Percentiles rank a stretch among this genome's conserved stretches.
These are phyloP conservation scores for Oligia strigilis DNA, from an alignment of 2,888 invertebrate species.

Conservation along the genomic window DNA sequence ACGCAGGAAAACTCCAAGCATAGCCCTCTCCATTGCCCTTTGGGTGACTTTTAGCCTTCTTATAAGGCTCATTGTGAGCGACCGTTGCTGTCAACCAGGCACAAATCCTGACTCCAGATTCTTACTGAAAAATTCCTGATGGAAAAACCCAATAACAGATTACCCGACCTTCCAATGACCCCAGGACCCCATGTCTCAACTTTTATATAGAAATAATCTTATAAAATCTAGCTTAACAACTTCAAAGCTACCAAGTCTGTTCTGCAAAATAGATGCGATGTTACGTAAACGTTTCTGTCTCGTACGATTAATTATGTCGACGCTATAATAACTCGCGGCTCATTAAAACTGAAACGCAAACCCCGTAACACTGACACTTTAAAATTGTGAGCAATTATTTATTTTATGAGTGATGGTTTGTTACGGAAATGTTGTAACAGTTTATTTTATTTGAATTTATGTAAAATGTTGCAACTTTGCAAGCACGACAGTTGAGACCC, in stretches of 20 bases:
- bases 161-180: not conserved
- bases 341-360: constrained; percentile 70
- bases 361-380: constrained; percentile 67
- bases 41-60: no score
- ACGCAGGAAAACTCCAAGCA: no score
- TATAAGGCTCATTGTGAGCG: no score
- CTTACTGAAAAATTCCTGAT: not conserved
- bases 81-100: not conserved
- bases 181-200: not conserved
- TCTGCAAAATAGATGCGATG: constrained; percentile 47
- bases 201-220: not conserved
- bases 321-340: constrained; percentile 64
- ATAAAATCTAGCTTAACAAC: constrained; percentile 9
- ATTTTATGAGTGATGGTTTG: constrained; percentile 63
- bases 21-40: no score
- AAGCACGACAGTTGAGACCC: not conserved
- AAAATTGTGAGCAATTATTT: constrained; percentile 68
- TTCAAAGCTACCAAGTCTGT: constrained; percentile 29
- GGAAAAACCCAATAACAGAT: not conserved
- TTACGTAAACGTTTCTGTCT: constrained; percentile 61
- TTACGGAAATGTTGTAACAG: constrained; percentile 50
- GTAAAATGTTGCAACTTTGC: not conserved
- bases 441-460: constrained; percentile 40
- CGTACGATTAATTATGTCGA: constrained; percentile 63
- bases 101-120: not conserved